Base-by-base conservation (phyloP, 2,797 vertebrate genomes). In the Liasis olivaceus region DNA sequence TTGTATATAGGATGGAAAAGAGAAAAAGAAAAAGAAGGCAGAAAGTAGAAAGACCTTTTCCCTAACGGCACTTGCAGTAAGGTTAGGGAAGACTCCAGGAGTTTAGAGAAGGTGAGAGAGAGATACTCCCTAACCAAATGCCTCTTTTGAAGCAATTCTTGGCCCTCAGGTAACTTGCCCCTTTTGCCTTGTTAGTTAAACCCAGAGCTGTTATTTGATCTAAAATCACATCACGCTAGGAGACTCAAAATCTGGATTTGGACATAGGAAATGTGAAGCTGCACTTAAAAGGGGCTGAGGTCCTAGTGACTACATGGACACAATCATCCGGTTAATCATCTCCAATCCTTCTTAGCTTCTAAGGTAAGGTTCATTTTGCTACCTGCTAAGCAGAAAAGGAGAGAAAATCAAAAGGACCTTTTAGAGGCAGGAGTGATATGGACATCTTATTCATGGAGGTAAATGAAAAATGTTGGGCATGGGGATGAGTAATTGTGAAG, bases 181-280 rank as follows among this genome's bases (percentile, higher is more conserved):
- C 94, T 94, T 93, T 96, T 96, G 95, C 96, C 87, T 91, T 96
- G 96, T 62, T 92, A 95, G 96, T 95, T 93, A 85, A 47, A 42
- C 51, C 89, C 51, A 84, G 47, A 84, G 90, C 42, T 62, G 60
- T 91, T n/a, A 84, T 96, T 96, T 97, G 96, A 96, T 96, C 93
- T 95, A 85, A 95, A 92, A 93, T 91, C 95, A 91, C 94, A 94
- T 94, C 88, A 54, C 72, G 62, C 63, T 87, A 85, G 89, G 20
- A 42, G 72, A 42, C 22, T 47, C 72, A 47, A 81, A 81, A 81
- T 81, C 36, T 47, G 72, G 17, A 42, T 42, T 22, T 22, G 72
- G 42, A 42, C 2, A 36, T 13, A 77, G 81, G 91, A 84, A 92
- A 86, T 31, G 42, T 28, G 66, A 56, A 12, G 90, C 72, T 91